Percentiles rank a stretch among this genome's conserved stretches.
Evolutionary conservation across 2,113 vertebrate species (phyloP).

Genomic region (Chlamydotis undulata): DNA sequence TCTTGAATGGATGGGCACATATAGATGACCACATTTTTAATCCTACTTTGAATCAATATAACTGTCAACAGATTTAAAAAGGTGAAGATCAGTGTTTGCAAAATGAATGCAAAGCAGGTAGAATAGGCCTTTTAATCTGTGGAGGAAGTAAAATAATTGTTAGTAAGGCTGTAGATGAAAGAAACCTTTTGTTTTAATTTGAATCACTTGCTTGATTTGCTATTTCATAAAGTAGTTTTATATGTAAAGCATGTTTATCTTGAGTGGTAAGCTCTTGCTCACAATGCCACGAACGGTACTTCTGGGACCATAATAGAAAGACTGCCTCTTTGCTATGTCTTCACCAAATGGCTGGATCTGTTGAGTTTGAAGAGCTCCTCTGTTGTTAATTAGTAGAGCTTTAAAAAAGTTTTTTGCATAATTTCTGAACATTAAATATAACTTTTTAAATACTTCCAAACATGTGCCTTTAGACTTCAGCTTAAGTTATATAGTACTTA

Average conservation of each 20-base stretch:
- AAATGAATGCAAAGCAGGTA: background rate
- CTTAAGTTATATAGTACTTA: background rate
- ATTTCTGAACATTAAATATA: background rate
- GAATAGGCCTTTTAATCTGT: background rate
- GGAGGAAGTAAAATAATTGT: background rate
- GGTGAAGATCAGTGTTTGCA: background rate
- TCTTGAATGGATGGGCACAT: background rate
- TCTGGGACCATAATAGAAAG: background rate
- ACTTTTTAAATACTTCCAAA: background rate
- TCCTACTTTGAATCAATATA: background rate
- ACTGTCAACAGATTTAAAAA: background rate
- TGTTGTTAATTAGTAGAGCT: background rate
- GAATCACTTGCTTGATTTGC: background rate
- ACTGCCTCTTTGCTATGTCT: background rate
- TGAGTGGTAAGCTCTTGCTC: background rate
- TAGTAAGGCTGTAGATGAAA: background rate
- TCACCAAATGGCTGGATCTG: background rate
- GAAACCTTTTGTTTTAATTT: background rate
- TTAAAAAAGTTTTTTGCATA: fast-evolving
- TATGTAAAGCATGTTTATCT: background rate
- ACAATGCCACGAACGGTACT: background rate
- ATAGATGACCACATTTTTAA: background rate
- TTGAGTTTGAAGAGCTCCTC: background rate
- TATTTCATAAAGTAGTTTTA: background rate
- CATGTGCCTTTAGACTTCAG: background rate